A percentile compares a stretch with the other conserved stretches of the same genome.
Conservation (phyloP, 1,140 invertebrate species). For the Meloidogyne chitwoodi region DNA sequence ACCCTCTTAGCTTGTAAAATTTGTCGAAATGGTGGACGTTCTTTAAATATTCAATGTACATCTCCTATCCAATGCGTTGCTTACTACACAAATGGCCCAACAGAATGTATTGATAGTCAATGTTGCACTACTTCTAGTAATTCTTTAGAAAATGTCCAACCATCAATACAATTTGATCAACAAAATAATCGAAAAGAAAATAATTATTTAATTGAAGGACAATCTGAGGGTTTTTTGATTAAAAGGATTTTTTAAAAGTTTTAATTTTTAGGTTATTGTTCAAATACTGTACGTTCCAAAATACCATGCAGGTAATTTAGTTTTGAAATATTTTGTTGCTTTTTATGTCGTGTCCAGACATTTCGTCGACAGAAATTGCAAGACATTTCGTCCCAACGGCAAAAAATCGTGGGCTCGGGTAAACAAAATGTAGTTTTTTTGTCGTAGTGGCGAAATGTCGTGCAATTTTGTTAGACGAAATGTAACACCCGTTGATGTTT, state of each 20-base stretch:
- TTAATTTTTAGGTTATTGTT: slow-evolving; percentile 18
- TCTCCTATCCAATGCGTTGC: slow-evolving; percentile 14
- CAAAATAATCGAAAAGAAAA: neutral
- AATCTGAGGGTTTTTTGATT: neutral
- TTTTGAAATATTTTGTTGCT: neutral
- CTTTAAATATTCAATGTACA: slow-evolving; percentile 24
- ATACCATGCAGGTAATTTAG: slow-evolving; percentile 20
- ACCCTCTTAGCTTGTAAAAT: slow-evolving; percentile 30
- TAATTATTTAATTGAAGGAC: slow-evolving; percentile 3
- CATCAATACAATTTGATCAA: neutral
- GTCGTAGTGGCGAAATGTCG: no score
- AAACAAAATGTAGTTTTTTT: no score
- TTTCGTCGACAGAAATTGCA: no score
- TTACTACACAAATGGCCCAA: slow-evolving; percentile 15
- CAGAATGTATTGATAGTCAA: slow-evolving; percentile 27
- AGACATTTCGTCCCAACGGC: no score
- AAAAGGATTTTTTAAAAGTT: neutral
- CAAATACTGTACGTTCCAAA: slow-evolving; percentile 15
- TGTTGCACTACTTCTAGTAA: slow-evolving; percentile 20
- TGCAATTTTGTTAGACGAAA: no score
- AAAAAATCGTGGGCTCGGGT: no score
- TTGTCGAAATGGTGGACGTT: slow-evolving; percentile 42
- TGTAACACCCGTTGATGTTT: no score
- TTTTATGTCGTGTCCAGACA: no score
- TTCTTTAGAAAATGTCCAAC: neutral